Conservation (phyloP, 2,888 invertebrate genomes). For the Melanchra persicariae region DNA sequence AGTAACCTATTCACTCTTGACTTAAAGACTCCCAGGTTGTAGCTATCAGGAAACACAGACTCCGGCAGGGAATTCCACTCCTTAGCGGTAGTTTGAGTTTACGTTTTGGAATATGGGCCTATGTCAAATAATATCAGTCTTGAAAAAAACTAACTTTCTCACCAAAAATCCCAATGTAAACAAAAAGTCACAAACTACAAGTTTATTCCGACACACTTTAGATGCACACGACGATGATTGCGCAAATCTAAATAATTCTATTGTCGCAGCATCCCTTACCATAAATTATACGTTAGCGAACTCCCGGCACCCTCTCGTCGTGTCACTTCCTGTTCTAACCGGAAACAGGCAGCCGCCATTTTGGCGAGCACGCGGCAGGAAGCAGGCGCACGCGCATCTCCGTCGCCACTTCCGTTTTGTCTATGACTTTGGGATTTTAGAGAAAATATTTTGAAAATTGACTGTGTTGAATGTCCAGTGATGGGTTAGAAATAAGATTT, state of each 20-base stretch:
- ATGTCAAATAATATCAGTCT: too few species aligned
- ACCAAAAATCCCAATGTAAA: too few species aligned
- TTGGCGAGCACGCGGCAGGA: slow-evolving; percentile 89
- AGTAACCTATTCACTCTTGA: too few species aligned
- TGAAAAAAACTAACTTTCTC: neutral
- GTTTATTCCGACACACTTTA: slow-evolving; percentile 12
- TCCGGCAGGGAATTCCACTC: too few species aligned
- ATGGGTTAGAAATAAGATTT: slow-evolving; percentile 63
- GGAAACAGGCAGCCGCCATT: slow-evolving; percentile 89
- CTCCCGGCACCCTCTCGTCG: slow-evolving; percentile 79
- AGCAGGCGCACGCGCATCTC: slow-evolving; percentile 87
- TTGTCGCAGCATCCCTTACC: slow-evolving; percentile 80
- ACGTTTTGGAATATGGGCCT: too few species aligned
- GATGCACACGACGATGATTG: slow-evolving; percentile 73
- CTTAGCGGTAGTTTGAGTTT: too few species aligned
- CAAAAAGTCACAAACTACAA: slow-evolving; percentile 20
- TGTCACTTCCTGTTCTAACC: slow-evolving; percentile 79
- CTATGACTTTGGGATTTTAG: slow-evolving; percentile 82
- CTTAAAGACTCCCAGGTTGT: too few species aligned
- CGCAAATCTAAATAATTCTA: slow-evolving; percentile 78
- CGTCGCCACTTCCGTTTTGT: slow-evolving; percentile 84
- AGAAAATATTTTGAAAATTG: slow-evolving; percentile 81
- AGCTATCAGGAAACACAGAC: too few species aligned
- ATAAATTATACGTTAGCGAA: slow-evolving; percentile 83
- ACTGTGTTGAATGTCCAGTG: slow-evolving; percentile 43